phyloP scores from a whole-genome alignment of 2,797 vertebrate species.

The Oreochromis grahami region DNA sequence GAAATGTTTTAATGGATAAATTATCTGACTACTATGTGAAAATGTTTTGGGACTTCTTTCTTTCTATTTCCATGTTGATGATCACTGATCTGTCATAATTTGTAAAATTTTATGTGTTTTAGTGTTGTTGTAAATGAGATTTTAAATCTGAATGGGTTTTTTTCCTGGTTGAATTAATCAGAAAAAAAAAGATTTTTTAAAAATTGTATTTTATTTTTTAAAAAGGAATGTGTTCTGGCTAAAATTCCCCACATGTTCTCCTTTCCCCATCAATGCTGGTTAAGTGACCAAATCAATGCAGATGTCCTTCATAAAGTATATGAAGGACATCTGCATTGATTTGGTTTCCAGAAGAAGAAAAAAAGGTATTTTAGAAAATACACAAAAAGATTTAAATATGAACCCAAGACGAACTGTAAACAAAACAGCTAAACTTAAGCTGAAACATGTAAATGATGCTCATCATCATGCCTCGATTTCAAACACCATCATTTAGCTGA shows the following conservation, averaged over 20 bases:
- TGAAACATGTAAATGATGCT: not conserved
- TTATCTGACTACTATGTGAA: not conserved
- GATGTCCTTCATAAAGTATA: too few species aligned
- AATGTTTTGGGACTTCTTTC: not conserved
- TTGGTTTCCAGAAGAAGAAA: not conserved
- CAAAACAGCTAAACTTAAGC: not conserved
- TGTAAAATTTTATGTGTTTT: not conserved
- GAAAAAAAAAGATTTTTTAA: rapidly evolving
- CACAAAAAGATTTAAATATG: not conserved
- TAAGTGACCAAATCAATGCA: not conserved
- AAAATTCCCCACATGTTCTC: not conserved
- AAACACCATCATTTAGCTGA: not conserved
- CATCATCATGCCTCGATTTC: rapidly evolving
- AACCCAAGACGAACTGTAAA: not conserved
- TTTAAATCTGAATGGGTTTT: rapidly evolving
- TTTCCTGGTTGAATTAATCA: not conserved
- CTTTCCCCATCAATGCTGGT: not conserved
- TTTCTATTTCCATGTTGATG: rapidly evolving
- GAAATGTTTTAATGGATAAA: not conserved
- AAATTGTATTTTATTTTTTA: not conserved
- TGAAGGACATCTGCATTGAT: rapidly evolving
- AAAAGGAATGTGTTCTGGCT: rapidly evolving
- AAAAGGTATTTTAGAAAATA: not conserved
- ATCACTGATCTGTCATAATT: not conserved
- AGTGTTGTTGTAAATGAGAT: not conserved